Conservation (phyloP, 1,140 invertebrate species). For the Macrobrachium nipponense region DNA sequence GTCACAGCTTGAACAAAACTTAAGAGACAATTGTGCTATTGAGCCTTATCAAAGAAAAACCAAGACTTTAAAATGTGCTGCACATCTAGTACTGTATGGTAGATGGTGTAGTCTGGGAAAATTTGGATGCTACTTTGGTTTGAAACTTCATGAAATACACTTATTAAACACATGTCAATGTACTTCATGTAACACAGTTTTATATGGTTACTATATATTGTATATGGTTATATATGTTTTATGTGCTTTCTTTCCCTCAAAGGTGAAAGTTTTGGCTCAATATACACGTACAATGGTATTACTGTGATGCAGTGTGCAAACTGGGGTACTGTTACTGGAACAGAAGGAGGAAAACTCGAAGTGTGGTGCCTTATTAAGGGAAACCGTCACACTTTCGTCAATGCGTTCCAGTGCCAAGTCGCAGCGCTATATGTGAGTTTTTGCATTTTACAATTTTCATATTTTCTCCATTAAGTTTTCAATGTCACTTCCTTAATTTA, state of each 20-base stretch:
- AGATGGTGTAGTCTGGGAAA: too few species aligned
- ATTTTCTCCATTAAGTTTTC: neutral
- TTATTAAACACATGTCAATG: neutral
- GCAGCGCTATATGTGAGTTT: slow-evolving; percentile 31
- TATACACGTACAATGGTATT: slow-evolving; percentile 51
- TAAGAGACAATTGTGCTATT: too few species aligned
- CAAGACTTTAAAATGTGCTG: too few species aligned
- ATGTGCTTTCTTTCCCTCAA: neutral
- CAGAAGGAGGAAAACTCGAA: slow-evolving; percentile 42
- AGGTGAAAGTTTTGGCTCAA: slow-evolving; percentile 34
- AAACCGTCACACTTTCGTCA: slow-evolving; percentile 26
- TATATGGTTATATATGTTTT: neutral
- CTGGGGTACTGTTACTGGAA: slow-evolving; percentile 43
- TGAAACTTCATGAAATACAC: too few species aligned
- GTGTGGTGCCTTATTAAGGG: slow-evolving; percentile 16
- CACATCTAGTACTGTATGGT: too few species aligned
- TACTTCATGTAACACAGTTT: neutral
- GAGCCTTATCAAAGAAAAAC: too few species aligned
- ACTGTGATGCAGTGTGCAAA: slow-evolving; percentile 27
- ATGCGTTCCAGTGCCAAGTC: slow-evolving; percentile 43
- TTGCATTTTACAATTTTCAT: neutral
- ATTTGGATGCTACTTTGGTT: too few species aligned
- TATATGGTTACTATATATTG: neutral
- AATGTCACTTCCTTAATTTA: too few species aligned
- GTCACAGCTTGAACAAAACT: too few species aligned